Evolutionary conservation across 1,140 invertebrate genomes (phyloP), one percentile per base, ranked within the genome.

Genomic region (Zaprionus taronus): DNA sequence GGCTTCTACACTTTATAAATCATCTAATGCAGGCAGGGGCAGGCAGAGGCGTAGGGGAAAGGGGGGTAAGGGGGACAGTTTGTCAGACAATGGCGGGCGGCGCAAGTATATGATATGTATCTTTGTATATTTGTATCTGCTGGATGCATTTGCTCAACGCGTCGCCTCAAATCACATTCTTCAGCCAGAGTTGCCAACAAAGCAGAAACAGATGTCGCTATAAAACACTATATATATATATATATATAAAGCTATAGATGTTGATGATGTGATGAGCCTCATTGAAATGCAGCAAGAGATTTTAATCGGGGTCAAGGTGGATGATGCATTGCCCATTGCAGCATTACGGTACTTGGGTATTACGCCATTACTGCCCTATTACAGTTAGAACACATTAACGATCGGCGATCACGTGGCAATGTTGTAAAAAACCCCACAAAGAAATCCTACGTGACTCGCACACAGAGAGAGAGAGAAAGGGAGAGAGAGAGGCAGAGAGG

Each of bases 1-100:
- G 75, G 72, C 76, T 72, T 80, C 73, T 58, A 69, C 85, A 89
- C 84, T 90, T 90, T 84, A 90, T 89, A 89, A 89, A 89, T 89
- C 81, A 89, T 84, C 34, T 53, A 24, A 55, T 61, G 68, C 26
- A 58, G 62, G 51, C 26, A 65, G 57, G 49, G 11, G 24, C 11
- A 49, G 20, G 17, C 14, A 26, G 12, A 22, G 44, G 15, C 1
- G 7, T 1, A 2, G 15, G 7, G 36, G 14, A 36, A 36, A 31
- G 31, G 24, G n/a, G 12, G 81, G 63, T 70, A 83, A 6, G 6
- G 41, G n/a, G 41, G n/a, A 79, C 71, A 74, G 67, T 84, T 89
- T 80, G 81, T 79, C 84, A 79, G 84, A 58, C 76, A 71, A 38
- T 61, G 44, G 17, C 34, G 38, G 31, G 31, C 31, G 31, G 9